Evolutionary conservation across 2,113 vertebrate genomes (phyloP), one percentile per base, ranked within the genome.

Genomic region (Stigmatopora argus): DNA sequence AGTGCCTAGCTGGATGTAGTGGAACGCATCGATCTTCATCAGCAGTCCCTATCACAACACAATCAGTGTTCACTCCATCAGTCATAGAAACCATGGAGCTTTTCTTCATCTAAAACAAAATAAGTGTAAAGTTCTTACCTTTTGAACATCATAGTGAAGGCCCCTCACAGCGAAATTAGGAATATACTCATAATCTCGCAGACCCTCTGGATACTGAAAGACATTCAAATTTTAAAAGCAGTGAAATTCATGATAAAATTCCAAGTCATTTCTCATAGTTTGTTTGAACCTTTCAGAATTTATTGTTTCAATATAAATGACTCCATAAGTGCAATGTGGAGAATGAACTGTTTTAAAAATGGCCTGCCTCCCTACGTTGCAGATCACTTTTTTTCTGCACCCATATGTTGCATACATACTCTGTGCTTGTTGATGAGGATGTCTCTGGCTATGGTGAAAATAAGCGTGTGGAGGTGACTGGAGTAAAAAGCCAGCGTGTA

Each of bases 1-100:
- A 31, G 90, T 81, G 62, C 90, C 95, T 81, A 79, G 90, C 72
- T 99, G 96, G 83, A 99, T 99, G 69, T 99, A 99, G 87, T 99
- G 96, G 86, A 99, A 99, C 51, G 96, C 95, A 87, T 99, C 96
- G 0, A 99, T 99, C 93, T 99, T 99, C 96, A 99, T 99, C 85
- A 99, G 83, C 66, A 99, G 85, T 0, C 93, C 96, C 96, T 98
- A 76, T 67, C 31, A 41, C 48, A 15, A 61, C 41, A 61, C 6
- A 13, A 6, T 23, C 34, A 41, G 9, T 35, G 35, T 38, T 60
- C 18, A 59, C 57, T 26, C 23, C 11, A 55, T 6, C 8, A 8
- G 17, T 21, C n/a, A 2, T 17, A 14, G 55, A 59, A 11, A 58
- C 38, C 3, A 41, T 19, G 51, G 8, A 15, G 11, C 9, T n/a